A percentile compares a stretch with the other conserved stretches of the same genome.
Conservation (phyloP, 2,888 invertebrate species). For the Archaeoteleia sp. region DNA sequence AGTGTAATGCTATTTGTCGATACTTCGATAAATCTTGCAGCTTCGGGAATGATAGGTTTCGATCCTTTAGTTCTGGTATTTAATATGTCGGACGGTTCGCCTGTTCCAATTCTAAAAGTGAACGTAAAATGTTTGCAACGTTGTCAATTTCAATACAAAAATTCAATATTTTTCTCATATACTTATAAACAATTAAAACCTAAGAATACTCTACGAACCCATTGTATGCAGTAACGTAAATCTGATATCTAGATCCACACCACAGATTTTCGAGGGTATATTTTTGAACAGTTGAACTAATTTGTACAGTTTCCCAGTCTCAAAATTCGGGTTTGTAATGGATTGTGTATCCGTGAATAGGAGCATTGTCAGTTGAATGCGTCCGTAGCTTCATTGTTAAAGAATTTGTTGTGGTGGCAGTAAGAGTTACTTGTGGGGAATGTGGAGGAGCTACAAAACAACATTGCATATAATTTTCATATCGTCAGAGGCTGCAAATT, state of each 20-base stretch:
- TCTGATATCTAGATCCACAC: slow-evolving; percentile 95
- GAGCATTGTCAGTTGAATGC: slow-evolving; percentile 86
- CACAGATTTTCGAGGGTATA: slow-evolving; percentile 90
- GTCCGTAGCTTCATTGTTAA: slow-evolving; percentile 84
- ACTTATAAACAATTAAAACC: background rate
- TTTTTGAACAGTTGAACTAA: slow-evolving; percentile 85
- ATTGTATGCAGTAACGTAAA: slow-evolving; percentile 94
- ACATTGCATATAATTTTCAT: too few relatives aligned
- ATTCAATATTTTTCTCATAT: slow-evolving; percentile 3
- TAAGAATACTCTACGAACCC: slow-evolving; percentile 77
- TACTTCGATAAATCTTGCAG: slow-evolving; percentile 92
- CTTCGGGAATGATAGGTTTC: slow-evolving; percentile 94
- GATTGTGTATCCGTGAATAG: slow-evolving; percentile 93
- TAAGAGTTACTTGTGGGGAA: slow-evolving; percentile 84
- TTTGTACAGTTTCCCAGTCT: slow-evolving; percentile 93
- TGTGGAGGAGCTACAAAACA: slow-evolving; percentile 81
- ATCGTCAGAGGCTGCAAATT: too few relatives aligned
- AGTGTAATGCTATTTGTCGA: slow-evolving; percentile 95
- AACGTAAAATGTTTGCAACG: too few relatives aligned
- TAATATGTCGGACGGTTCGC: slow-evolving; percentile 91
- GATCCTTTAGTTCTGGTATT: slow-evolving; percentile 94
- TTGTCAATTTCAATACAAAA: too few relatives aligned
- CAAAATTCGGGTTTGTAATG: slow-evolving; percentile 96
- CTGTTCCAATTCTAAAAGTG: slow-evolving; percentile 87
- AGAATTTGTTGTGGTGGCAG: slow-evolving; percentile 85